Base-by-base conservation (phyloP, 2,113 vertebrate genomes). In the Cercopithecus mona region DNA sequence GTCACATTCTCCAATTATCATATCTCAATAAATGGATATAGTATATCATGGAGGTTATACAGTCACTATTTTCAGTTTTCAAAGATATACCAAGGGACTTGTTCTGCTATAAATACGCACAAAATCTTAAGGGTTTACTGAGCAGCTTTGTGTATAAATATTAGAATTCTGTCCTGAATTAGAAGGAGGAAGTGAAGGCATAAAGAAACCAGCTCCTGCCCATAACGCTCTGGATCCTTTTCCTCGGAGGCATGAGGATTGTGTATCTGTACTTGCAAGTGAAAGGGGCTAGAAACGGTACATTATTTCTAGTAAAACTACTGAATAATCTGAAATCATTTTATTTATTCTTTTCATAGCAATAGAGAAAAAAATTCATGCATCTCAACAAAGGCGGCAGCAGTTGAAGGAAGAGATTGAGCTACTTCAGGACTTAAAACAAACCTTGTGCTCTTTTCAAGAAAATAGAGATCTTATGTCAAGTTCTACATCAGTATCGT, bases 351-450 rank as follows among this genome's bases (percentile, higher is more conserved):
- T 97, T 10, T 1, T 85, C 38, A 92, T 20, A 99, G 99, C 64
- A 96, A 96, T 98, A 92, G 97, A 98, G 27, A 84, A 90, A 13
- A 98, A 98, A 97, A 98, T 98, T 16, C 94, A 96, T 50, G 79
- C 98, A 48, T 97, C 97, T 95, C 72, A 98, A 76, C 96, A 98
- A 97, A 98, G 43, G 52, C 97, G 70, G 70, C 97, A 80, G 97
- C 91, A 87, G 59, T 87, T 99, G 95, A 98, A 98, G 97, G 76
- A 94, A 79, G 96, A 98, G 89, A 98, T 98, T 27, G 84, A 98
- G 14, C 85, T 98, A 17, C 98, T 99, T 55, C 94, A 97, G 76
- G 96, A 98, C 22, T 88, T 99, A 52, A 97, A 98, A 92, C 91
- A 97, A 61, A 97, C 1, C 52, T 11, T 98, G 81, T 82, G 18